Evolutionary conservation across 1,140 invertebrate genomes (phyloP).

Genomic region (Drosophila busckii): DNA sequence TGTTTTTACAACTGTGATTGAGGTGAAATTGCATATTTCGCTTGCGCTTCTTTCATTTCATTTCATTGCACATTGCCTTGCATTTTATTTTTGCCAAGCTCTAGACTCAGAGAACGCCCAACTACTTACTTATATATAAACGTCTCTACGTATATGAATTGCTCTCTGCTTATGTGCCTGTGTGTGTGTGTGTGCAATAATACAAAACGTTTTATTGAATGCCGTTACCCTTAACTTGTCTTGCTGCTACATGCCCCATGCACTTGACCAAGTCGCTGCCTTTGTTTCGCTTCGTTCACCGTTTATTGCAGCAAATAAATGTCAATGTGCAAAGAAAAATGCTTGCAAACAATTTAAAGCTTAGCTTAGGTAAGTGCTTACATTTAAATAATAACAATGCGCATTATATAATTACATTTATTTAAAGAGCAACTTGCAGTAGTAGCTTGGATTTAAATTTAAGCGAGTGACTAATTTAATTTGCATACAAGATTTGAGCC

Average conservation of each 20-base stretch:
- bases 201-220: slow-evolving; percentile 74
- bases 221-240: slow-evolving; percentile 33
- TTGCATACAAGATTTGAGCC: no score
- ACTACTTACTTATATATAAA: no score
- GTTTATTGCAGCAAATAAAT: slow-evolving; percentile 59
- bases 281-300: not conserved
- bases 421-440: no score
- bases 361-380: slow-evolving; percentile 26
- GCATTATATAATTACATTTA: not conserved
- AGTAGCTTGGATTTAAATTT: no score
- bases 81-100: slow-evolving; percentile 36
- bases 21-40: slow-evolving; percentile 76
- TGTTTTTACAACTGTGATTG: slow-evolving; percentile 75
- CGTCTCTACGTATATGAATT: no score
- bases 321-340: slow-evolving; percentile 43
- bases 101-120: slow-evolving; percentile 1
- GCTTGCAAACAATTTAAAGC: not conserved
- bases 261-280: slow-evolving; percentile 25
- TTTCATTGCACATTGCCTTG: slow-evolving; percentile 49
- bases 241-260: slow-evolving; percentile 13
- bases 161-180: not conserved
- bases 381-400: not conserved
- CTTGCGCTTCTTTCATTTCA: slow-evolving; percentile 65
- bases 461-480: no score
- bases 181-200: slow-evolving; percentile 26